Evolutionary conservation across 2,797 vertebrate genomes (phyloP).

Genomic region (Momotus momota): DNA sequence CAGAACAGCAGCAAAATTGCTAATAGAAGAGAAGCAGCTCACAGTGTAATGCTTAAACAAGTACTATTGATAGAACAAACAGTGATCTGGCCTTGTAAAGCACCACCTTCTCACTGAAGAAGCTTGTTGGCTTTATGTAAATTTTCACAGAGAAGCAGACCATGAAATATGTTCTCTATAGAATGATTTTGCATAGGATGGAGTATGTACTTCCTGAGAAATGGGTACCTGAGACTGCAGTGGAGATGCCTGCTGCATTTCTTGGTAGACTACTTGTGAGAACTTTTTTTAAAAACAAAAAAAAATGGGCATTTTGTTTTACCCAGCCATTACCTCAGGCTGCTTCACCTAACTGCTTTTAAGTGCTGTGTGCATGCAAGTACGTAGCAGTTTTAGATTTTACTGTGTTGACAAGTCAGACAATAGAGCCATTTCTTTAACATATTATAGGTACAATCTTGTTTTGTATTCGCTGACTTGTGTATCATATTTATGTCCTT

Average conservation of each 20-base stretch:
- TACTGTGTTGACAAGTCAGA: background rate
- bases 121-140: background rate
- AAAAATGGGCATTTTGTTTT: background rate
- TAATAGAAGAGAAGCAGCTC: background rate
- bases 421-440: background rate
- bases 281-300: background rate
- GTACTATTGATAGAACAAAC: background rate
- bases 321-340: background rate
- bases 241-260: background rate
- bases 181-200: background rate
- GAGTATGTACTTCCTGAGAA: background rate
- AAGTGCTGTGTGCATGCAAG: background rate
- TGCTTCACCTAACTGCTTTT: background rate
- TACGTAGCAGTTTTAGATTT: background rate
- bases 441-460: background rate
- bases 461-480: background rate
- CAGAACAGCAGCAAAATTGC: conserved; percentile 33
- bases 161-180: background rate
- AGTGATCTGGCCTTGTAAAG: background rate
- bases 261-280: background rate
- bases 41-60: background rate
- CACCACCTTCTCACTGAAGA: background rate
- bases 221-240: background rate
- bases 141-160: background rate
- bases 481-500: conserved; percentile 37